phyloP scores from a whole-genome alignment of 2,888 invertebrate species.

The Nineta flava region DNA sequence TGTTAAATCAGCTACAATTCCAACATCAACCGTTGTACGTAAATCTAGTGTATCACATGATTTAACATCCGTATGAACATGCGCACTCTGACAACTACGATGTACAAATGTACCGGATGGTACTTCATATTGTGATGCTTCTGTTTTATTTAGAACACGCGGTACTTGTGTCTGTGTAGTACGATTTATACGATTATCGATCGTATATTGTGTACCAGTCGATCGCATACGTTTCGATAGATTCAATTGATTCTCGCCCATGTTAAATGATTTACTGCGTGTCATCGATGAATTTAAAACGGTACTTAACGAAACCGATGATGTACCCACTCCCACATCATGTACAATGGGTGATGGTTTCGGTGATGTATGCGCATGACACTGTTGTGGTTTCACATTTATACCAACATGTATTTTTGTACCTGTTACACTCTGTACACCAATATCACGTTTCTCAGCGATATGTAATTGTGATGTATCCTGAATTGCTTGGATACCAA shows the following conservation, averaged over 20 bases:
- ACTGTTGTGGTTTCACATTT: slow-evolving; percentile 13
- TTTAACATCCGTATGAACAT: neutral
- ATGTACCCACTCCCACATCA: slow-evolving; percentile 9
- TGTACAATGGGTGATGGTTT: neutral
- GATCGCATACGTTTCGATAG: slow-evolving; percentile 30
- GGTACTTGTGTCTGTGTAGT: neutral
- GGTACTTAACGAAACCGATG: slow-evolving; percentile 7
- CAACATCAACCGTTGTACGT: neutral
- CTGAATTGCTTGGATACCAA: neutral
- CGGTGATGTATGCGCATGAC: too few relatives aligned
- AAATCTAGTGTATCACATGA: slow-evolving; percentile 1
- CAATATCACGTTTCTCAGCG: neutral
- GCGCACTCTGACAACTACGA: slow-evolving; percentile 1
- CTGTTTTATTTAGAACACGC: neutral
- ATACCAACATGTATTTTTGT: neutral
- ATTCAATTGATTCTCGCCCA: slow-evolving; percentile 36
- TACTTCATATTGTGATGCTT: slow-evolving; percentile 2
- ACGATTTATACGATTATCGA: neutral
- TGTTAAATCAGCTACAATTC: neutral
- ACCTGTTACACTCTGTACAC: neutral
- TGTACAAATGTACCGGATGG: neutral
- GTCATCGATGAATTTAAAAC: slow-evolving; percentile 21
- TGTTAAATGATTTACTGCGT: slow-evolving; percentile 41
- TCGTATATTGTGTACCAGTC: slow-evolving; percentile 26
- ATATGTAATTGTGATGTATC: neutral